Evolutionary conservation across 2,888 invertebrate species (phyloP).

Genomic region (Spisula subtruncata): DNA sequence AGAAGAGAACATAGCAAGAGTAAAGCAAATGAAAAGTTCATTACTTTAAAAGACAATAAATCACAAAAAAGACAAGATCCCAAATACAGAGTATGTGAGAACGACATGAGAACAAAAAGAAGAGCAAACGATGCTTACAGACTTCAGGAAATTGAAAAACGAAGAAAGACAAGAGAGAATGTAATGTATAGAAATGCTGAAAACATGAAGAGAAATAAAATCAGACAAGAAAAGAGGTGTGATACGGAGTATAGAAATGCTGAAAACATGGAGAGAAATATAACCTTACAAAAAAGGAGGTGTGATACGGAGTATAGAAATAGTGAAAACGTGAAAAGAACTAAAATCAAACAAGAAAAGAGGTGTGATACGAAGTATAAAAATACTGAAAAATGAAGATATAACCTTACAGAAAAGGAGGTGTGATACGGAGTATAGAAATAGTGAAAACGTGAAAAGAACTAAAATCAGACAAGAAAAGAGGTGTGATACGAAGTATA

Average conservation of each 20-base stretch:
- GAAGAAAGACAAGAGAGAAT: constrained; percentile 20
- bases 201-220: constrained; percentile 6
- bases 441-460: background rate
- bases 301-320: background rate
- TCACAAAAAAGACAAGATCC: background rate
- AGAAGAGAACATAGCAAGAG: background rate
- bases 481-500: background rate
- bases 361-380: background rate
- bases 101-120: background rate
- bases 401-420: constrained; percentile 22
- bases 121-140: background rate
- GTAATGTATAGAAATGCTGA: background rate
- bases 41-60: constrained; percentile 18
- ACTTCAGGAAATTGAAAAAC: background rate
- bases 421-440: background rate
- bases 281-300: background rate
- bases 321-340: constrained; percentile 30
- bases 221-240: background rate
- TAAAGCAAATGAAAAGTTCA: background rate
- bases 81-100: background rate
- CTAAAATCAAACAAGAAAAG: constrained; percentile 24
- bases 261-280: background rate
- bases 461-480: background rate
- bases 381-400: background rate
- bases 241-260: background rate